Percentiles rank a stretch among this genome's conserved stretches.
Evolutionary conservation across 2,113 vertebrate species (phyloP).

Genomic region (Hippocampus abdominalis): DNA sequence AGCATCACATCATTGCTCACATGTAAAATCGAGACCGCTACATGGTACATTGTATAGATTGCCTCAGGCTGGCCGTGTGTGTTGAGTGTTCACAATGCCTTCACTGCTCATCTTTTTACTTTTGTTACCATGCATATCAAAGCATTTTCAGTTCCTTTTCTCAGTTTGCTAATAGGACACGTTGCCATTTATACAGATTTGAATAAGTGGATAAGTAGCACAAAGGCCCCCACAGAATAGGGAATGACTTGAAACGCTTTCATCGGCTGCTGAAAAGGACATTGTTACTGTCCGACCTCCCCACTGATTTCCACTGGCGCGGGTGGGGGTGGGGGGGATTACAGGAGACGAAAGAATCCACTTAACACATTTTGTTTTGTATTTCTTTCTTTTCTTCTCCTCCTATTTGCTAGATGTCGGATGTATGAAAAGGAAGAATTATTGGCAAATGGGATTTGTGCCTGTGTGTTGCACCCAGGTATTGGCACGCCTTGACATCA

Average conservation of each 20-base stretch:
- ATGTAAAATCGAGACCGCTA: background rate
- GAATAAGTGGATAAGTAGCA: slow-evolving; percentile 69
- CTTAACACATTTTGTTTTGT: slow-evolving; percentile 68
- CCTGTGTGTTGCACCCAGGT: slow-evolving; percentile 60
- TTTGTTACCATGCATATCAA: slow-evolving; percentile 63
- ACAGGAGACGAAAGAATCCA: slow-evolving; percentile 64
- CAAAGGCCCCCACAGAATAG: slow-evolving; percentile 57
- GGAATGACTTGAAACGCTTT: slow-evolving; percentile 61
- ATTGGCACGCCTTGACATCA: slow-evolving; percentile 61
- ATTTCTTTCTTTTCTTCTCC: slow-evolving; percentile 54
- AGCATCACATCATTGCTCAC: background rate
- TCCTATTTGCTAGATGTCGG: slow-evolving; percentile 51
- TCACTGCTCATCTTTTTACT: slow-evolving; percentile 48
- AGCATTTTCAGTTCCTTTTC: slow-evolving; percentile 49
- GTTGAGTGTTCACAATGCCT: slow-evolving; percentile 30
- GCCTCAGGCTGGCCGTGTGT: slow-evolving; percentile 41
- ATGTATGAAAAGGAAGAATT: slow-evolving; percentile 56
- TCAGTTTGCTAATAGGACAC: slow-evolving; percentile 59
- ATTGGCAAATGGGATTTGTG: slow-evolving; percentile 58
- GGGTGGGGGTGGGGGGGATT: slow-evolving; percentile 40
- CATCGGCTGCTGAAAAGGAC: slow-evolving; percentile 62
- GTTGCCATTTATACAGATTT: slow-evolving; percentile 61
- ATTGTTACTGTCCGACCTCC: slow-evolving; percentile 62
- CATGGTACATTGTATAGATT: slow-evolving; percentile 8
- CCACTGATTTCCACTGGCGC: slow-evolving; percentile 37